phyloP scores from a whole-genome alignment of 2,113 vertebrate species.

The Ammospiza caudacuta region DNA sequence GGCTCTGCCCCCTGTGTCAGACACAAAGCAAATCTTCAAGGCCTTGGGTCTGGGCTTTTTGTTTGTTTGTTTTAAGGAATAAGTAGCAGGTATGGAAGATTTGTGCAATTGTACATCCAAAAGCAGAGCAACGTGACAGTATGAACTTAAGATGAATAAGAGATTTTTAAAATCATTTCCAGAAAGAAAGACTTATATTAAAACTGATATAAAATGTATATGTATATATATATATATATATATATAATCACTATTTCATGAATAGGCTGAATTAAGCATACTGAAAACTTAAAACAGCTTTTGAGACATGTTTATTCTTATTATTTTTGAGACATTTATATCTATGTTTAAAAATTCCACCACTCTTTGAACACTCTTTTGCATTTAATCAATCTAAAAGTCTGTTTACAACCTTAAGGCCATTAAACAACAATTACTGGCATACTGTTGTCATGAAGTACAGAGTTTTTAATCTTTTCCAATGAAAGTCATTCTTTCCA shows the following conservation, averaged over 20 bases:
- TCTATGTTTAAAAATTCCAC: not conserved
- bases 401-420: not conserved
- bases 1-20: slow-evolving; percentile 38
- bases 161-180: not conserved
- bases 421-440: not conserved
- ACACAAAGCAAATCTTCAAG: slow-evolving; percentile 32
- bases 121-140: not conserved
- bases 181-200: not conserved
- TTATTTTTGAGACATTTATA: not conserved
- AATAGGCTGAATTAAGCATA: not conserved
- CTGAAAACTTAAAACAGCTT: not conserved
- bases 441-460: not conserved
- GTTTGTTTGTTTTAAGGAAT: not conserved
- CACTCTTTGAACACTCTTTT: not conserved
- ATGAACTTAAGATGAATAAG: not conserved
- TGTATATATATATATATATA: not conserved
- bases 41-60: not conserved
- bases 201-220: not conserved
- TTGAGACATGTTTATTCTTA: not conserved
- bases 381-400: not conserved
- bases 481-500: not conserved
- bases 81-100: not conserved
- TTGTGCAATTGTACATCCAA: not conserved
- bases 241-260: not conserved
- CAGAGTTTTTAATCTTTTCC: not conserved